Evolutionary conservation across 1,140 invertebrate genomes (phyloP), one percentile per base, ranked within the genome.

Genomic region (Trachymyrmex septentrionalis): DNA sequence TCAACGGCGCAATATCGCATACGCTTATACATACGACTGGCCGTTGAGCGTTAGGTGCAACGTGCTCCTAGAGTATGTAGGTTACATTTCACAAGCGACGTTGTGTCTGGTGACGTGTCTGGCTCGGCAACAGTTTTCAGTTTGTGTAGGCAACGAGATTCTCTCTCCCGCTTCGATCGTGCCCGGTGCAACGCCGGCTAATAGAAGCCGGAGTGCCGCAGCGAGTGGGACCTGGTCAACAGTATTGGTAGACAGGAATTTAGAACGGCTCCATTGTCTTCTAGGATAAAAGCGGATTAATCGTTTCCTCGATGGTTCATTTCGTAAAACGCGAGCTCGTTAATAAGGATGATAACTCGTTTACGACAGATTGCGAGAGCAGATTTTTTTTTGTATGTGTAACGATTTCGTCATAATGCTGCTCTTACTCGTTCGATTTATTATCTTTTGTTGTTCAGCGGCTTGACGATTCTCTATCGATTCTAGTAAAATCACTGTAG

Each of bases 51-150:
- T 30, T 87, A 90, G 66, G 76, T 91, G 90, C 90, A 92, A 88
- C 80, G 71, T 55, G 75, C 75, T 48, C 19, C 50, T 12, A 44
- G 71, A 66, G 50, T 91, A 91, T 92, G 88, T 92, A 69, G 86
- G 90, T 87, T 92, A 86, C 24, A 67, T 92, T 92, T 90, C 88
- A 86, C 87, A 92, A 92, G 88, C 85, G 53, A 80, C 84, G 81
- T 88, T 89, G 85, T 90, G 91, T 92, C 91, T 92, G 90, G 86
- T 91, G 91, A 92, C 91, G 85, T 92, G 91, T 92, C 91, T 92
- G 30, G 66, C 80, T 59, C 91, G 78, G 89, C 84, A 69, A 87
- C 86, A 87, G 85, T 86, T 86, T 88, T 63, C 72, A 59, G 27
- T 69, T 64, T 27, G 88, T 73, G 24, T 71, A 61, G 69, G 71